Conservation (phyloP, 1,140 invertebrate species). For the Caenorhabditis latens region DNA sequence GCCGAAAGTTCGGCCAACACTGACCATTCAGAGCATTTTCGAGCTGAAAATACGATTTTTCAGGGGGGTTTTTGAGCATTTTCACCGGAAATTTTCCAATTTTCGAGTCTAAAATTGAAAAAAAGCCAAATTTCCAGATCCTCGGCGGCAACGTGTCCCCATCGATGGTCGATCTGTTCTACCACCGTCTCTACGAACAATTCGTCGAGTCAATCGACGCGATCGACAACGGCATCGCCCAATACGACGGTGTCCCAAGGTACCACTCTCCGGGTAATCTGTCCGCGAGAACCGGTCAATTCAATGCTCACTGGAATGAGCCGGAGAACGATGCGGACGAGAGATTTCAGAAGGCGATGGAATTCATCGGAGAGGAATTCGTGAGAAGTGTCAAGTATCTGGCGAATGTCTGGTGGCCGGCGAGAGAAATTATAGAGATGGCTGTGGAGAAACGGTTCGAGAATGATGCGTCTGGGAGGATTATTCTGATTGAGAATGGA, state of each 20-base stretch:
- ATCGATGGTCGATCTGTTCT: constrained; percentile 80
- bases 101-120: too few relatives aligned
- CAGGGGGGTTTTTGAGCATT: too few relatives aligned
- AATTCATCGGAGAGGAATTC: constrained; percentile 87
- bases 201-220: constrained; percentile 95
- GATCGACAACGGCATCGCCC: constrained; percentile 91
- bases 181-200: constrained; percentile 87
- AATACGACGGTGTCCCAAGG: constrained; percentile 84
- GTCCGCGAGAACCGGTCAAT: constrained; percentile 82
- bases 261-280: constrained; percentile 66
- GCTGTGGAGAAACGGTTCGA: constrained; percentile 83
- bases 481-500: constrained; percentile 82
- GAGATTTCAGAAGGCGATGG: constrained; percentile 83
- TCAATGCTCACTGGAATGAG: constrained; percentile 92
- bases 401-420: constrained; percentile 86
- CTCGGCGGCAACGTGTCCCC: constrained; percentile 12
- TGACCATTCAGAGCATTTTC: too few relatives aligned
- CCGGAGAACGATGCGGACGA: constrained; percentile 67
- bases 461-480: constrained; percentile 85
- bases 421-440: constrained; percentile 83
- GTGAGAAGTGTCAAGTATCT: constrained; percentile 83
- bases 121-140: constrained; percentile 70
- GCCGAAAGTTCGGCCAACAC: too few relatives aligned
- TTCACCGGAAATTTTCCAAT: too few relatives aligned
- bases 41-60: too few relatives aligned